Base-by-base conservation (phyloP, 2,797 vertebrate genomes). In the Brachyalestes nurse region DNA sequence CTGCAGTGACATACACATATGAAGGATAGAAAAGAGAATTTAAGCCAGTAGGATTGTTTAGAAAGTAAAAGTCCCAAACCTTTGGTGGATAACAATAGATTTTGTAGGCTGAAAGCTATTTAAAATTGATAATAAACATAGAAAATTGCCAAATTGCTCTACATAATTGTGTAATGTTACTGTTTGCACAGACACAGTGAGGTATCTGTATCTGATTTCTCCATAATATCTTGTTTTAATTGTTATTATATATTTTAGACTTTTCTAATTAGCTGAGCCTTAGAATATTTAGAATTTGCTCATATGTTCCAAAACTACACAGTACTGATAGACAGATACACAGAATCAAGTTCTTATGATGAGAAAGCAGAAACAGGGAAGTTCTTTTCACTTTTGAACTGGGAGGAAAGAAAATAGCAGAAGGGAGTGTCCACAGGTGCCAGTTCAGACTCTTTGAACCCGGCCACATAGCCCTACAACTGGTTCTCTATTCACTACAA, bases 361-460 rank as follows among this genome's bases (percentile, higher is more conserved):
- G 14, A 64, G 28, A 51, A 51, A 53, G 17, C 21, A 55, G 8
- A 9, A 12, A n/a, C 38, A 47, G 14, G 45, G 21, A n/a, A 38
- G 28, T 67, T 25, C 47, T 21, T 77, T 77, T 78, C 23, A 53
- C 62, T 2, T 40, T 75, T 53, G 2, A 19, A 47, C 64, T 55
- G 69, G 69, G 45, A 38, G 19, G 51, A 55, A 51, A 42, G 47
- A 53, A 69, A 67, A 77, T 40, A 65, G 53, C 64, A 19, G 53
- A 67, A 25, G n/a, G 76, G 69, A 58, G 16, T 62, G 65, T 64
- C 64, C 57, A 34, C 72, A 72, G 73, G 72, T 80, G 64, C 28
- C 74, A n/a, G 51, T 74, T 62, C 13, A 51, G 38, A 40, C 21
- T 65, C 51, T 64, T 85, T 73, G 57, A 77, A 66, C 25, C 13